Base-by-base conservation (phyloP, 1,140 invertebrate species). In the Tetranychus cinnabarinus region DNA sequence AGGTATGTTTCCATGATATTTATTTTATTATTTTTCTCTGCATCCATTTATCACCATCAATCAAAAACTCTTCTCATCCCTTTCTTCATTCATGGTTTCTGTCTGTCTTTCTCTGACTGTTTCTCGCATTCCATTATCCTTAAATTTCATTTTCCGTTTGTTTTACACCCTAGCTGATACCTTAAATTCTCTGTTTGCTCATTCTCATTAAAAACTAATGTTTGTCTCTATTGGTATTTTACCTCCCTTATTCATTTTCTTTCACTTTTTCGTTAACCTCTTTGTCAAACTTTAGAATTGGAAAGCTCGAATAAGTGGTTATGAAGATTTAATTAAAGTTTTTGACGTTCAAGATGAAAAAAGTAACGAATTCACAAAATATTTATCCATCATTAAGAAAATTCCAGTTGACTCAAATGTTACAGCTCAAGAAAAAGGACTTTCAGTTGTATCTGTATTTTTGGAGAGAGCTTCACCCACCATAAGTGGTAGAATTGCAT, bases 391-490 rank as follows among this genome's bases (percentile, higher is more conserved):
- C n/a, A 79, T 97, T 45, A 95, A 95, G 70, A 96, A 96, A 72
- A 89, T 97, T 79, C 88, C 96, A 0, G 76, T 80, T 6, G 93
- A 97, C 70, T 89, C 82, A 62, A 96, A 97, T 84, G 90, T 83
- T 46, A 80, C 86, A 36, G 90, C 90, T 1, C 90, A 95, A 73
- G 92, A 97, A 71, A 97, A 92, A 77, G 93, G 87, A 36, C 72
- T 97, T 63, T 89, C 95, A 71, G 88, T 89, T 15, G 82, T 86
- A 1, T 71, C 93, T 34, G 82, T 84, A 23, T 97, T 83, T 76
- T 80, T 93, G 0, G 86, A 93, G 72, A 93, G 92, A 75, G 86
- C 86, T 67, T 80, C 79, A 3, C 72, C 79, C 66, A 86, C 87
- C 65, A 52, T 60, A 7, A 52, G 47, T 39, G 83, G 83, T 31